Base-by-base conservation (phyloP, 2,113 vertebrate genomes). In the Oryzias curvinotus region DNA sequence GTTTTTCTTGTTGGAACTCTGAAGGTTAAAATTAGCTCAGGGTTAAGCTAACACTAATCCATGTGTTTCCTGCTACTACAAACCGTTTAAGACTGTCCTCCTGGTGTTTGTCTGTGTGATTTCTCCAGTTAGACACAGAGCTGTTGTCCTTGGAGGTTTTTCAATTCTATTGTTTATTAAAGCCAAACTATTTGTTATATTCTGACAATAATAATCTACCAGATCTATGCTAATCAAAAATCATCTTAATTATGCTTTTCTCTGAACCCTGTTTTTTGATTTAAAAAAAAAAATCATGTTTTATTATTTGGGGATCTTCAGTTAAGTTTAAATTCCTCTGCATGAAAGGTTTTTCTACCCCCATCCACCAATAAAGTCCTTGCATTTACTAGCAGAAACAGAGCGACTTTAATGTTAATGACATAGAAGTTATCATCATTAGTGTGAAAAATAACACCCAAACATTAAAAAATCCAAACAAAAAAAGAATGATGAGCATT, bases 21-120 rank as follows among this genome's bases (percentile, higher is more conserved):
- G 79, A 85, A 82, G 64, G 84, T 86, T 90, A 88, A 85, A 90
- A 88, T 89, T 91, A 91, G 90, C 78, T 18, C 68, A 63, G 72
- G 82, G 68, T 86, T 92, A 82, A 91, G 64, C 65, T n/a, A 42
- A 36, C 62, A 61, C 69, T 92, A 91, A 92, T 90, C 88, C 86
- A 56, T 68, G 64, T 68, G 48, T 69, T 77, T 66, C 57, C 55
- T 80, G 42, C 69, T 78, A 77, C 73, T 73, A 71, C 71, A 65
- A 63, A 53, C 59, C 28, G 45, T 52, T 42, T 52, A 47, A 14
- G 47, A 14, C 25, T 50, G 56, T 54, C 64, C 66, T 45, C 43
- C 17, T 18, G 19, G 5, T 36, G n/a, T 45, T 70, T 69, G 26
- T 57, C 46, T 45, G 28, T 48, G 41, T 13, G 10, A 14, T 47